Evolutionary conservation across 1,140 invertebrate genomes (phyloP).

Genomic region (Cephus cinctus): DNA sequence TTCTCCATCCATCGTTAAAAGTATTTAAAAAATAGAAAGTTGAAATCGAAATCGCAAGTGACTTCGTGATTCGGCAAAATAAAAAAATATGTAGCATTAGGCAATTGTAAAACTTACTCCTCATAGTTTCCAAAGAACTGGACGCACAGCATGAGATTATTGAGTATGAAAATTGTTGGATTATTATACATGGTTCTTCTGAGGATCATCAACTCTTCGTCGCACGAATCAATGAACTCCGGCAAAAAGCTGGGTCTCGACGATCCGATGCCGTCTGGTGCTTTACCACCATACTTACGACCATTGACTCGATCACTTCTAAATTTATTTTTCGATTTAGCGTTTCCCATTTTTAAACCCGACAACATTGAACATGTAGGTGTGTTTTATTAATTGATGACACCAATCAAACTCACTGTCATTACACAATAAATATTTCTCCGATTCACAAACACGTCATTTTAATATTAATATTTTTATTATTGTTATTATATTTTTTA

Average conservation of each 20-base stretch:
- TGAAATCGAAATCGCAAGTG: too few species aligned
- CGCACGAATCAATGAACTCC: constrained; percentile 15
- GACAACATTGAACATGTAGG: too few species aligned
- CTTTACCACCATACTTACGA: constrained; percentile 33
- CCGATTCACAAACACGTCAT: too few species aligned
- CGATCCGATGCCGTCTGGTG: constrained; percentile 33
- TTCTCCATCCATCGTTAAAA: too few species aligned
- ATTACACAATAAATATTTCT: too few species aligned
- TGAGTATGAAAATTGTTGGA: constrained; percentile 69
- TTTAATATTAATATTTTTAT: too few species aligned
- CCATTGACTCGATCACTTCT: constrained; percentile 40
- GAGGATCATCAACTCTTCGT: constrained; percentile 48
- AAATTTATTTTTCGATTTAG: constrained; percentile 44
- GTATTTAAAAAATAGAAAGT: too few species aligned
- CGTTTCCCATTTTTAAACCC: constrained; percentile 54
- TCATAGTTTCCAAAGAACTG: constrained; percentile 80
- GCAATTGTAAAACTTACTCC: constrained; percentile 56
- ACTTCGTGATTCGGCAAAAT: too few species aligned
- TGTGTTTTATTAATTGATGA: too few species aligned
- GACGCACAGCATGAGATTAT: constrained; percentile 72
- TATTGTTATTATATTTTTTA: too few species aligned
- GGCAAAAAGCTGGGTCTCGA: constrained; percentile 13
- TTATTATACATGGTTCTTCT: constrained; percentile 62
- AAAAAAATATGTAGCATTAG: constrained; percentile 5
- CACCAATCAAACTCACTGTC: too few species aligned